A percentile compares a stretch with the other conserved stretches of the same genome.
Evolutionary conservation across 1,140 invertebrate species (phyloP).

Genomic region (Orius insidiosus): DNA sequence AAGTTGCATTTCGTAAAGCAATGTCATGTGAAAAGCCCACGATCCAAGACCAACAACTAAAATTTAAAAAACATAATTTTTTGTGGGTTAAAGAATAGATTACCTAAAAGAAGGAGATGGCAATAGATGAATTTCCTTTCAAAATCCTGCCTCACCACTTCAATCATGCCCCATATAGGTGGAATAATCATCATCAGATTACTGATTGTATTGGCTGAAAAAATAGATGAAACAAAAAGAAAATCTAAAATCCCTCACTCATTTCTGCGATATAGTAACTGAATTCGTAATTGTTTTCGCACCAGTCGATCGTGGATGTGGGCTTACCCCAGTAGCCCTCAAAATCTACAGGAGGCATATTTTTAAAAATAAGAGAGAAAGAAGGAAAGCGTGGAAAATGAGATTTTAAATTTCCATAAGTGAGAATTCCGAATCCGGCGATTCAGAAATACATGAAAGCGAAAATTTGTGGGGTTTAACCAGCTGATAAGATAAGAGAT

Average conservation of each 20-base stretch:
- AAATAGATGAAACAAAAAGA: no score
- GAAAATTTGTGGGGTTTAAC: no score
- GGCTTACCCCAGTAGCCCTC: conserved; percentile 21
- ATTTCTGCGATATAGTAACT: conserved; percentile 22
- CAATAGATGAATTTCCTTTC: conserved; percentile 21
- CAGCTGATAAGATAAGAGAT: no score
- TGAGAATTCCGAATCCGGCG: no score
- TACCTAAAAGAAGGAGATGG: conserved; percentile 20
- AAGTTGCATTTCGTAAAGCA: conserved; percentile 23
- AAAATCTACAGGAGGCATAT: conserved; percentile 2
- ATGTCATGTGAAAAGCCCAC: conserved; percentile 23
- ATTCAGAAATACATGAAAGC: no score
- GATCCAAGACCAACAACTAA: conserved; percentile 22
- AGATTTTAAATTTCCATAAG: no score
- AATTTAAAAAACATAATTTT: conserved; percentile 5
- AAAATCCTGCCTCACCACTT: conserved; percentile 20
- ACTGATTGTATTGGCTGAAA: conserved; percentile 22
- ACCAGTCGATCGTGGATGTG: conserved; percentile 23
- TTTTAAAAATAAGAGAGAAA: no score
- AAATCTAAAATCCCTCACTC: conserved; percentile 19
- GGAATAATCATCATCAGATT: conserved; percentile 23
- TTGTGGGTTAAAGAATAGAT: not conserved
- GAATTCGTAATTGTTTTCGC: conserved; percentile 23
- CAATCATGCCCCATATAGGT: conserved; percentile 21
- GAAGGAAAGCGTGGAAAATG: no score